Evolutionary conservation across 2,797 vertebrate genomes (phyloP).

Genomic region (Tenualosa thibaudeaui): DNA sequence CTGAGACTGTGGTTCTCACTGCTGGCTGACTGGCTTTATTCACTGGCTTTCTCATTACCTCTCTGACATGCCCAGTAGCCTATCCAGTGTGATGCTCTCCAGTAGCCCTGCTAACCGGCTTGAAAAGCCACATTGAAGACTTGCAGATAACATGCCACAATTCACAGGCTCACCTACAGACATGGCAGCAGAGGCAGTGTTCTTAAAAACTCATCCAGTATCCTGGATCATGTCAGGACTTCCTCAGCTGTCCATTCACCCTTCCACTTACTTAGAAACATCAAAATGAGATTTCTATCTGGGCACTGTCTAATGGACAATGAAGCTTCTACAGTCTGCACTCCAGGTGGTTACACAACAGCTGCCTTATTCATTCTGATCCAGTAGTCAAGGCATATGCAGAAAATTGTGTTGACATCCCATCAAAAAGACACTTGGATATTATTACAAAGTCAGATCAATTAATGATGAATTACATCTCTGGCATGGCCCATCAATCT

Average conservation of each 20-base stretch:
- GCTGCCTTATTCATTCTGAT: constrained; percentile 29
- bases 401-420: background rate
- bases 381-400: constrained; percentile 19
- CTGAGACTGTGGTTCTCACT: too few relatives aligned
- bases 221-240: constrained; percentile 1
- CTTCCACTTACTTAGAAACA: constrained; percentile 30
- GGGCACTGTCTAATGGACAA: constrained; percentile 24
- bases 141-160: too few relatives aligned
- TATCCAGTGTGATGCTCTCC: too few relatives aligned
- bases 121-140: background rate
- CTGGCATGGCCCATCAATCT: constrained; percentile 44
- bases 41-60: too few relatives aligned
- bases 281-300: constrained; percentile 13
- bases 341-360: constrained; percentile 12
- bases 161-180: too few relatives aligned
- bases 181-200: background rate
- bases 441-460: constrained; percentile 34
- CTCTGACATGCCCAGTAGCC: too few relatives aligned
- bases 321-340: constrained; percentile 27
- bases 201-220: constrained; percentile 5
- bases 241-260: constrained; percentile 11
- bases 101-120: background rate
- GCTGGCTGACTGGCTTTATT: too few relatives aligned
- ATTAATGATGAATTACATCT: constrained; percentile 37
- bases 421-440: too few relatives aligned